Base-by-base conservation (phyloP, 2,113 vertebrate species). In the Crypturellus undulatus region DNA sequence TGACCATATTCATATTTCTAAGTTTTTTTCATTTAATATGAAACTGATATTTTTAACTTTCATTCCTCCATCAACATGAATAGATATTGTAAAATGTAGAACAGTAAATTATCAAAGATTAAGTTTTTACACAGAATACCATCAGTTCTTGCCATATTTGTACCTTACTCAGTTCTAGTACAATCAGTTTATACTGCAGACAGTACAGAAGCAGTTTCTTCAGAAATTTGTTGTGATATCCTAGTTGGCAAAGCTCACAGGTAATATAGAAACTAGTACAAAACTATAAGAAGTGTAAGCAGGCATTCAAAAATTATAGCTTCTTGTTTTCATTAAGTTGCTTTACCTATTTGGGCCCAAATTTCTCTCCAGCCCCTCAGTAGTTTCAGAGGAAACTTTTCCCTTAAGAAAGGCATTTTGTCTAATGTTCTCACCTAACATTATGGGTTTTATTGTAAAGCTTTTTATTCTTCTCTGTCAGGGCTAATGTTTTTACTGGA, bases 211-310 rank as follows among this genome's bases (percentile, higher is more conserved):
- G 34, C 16, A 58, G 26, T 68, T 54, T 34, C 38, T 42, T 15
- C 47, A 62, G 17, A 77, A 62, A 68, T 56, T 28, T 42, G 36
- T 20, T 17, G 24, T 30, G 40, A 60, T n/a, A 63, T 2, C 17
- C 21, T 51, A 49, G 30, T 5, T 13, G 14, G 21, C 36, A 15
- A 56, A 49, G n/a, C 71, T 68, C 30, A 72, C 17, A 62, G 58
- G 24, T 32, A 71, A 60, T 3, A 5, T 25, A 54, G 34, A 45
- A 64, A 73, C 45, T 26, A n/a, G 18, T 15, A 18, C 14, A 70
- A 81, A 67, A 8, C 13, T 0, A 0, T 28, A 12, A 49, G 24
- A 20, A 40, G 42, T 4, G 79, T 5, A 69, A 32, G 30, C 8
- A 22, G 6, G 4, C 28, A 69, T 3, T 25, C 43, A 71, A 32